Evolutionary conservation across 2,888 invertebrate genomes (phyloP).

Genomic region (Monoplex corrugatus): DNA sequence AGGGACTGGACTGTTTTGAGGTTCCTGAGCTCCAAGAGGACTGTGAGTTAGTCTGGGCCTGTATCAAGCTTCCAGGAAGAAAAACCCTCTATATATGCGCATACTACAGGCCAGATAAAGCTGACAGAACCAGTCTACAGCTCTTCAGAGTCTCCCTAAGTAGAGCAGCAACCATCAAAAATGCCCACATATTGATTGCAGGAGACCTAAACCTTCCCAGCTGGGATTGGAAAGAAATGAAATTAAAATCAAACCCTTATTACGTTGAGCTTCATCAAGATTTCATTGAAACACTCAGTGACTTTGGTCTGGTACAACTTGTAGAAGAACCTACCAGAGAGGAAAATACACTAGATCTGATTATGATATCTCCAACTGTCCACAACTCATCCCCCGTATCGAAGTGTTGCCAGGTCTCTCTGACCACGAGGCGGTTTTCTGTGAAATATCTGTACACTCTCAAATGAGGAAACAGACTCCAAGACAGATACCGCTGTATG

Average conservation of each 20-base stretch:
- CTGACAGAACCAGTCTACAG: background rate
- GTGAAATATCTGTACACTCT: background rate
- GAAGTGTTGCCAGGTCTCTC: too few relatives aligned
- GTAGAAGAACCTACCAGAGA: too few relatives aligned
- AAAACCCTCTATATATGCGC: background rate
- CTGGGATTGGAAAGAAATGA: background rate
- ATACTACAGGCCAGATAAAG: conserved; percentile 1
- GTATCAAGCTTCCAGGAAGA: background rate
- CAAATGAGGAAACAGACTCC: background rate
- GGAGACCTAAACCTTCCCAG: background rate
- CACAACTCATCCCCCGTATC: too few relatives aligned
- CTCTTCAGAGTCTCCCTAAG: background rate
- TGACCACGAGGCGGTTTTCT: conserved; percentile 84
- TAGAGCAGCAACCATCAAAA: background rate
- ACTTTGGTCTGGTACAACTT: too few relatives aligned
- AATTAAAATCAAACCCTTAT: background rate
- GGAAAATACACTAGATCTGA: too few relatives aligned
- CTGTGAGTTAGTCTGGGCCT: background rate
- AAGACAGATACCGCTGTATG: background rate
- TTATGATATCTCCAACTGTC: too few relatives aligned
- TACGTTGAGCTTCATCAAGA: too few relatives aligned
- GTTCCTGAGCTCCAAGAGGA: background rate
- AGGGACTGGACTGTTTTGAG: background rate
- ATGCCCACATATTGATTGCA: background rate
- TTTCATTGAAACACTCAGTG: too few relatives aligned